These are phyloP conservation scores for Zaprionus tsacasi DNA, from an alignment of 1,140 invertebrate genomes.

Conservation along the genomic window DNA sequence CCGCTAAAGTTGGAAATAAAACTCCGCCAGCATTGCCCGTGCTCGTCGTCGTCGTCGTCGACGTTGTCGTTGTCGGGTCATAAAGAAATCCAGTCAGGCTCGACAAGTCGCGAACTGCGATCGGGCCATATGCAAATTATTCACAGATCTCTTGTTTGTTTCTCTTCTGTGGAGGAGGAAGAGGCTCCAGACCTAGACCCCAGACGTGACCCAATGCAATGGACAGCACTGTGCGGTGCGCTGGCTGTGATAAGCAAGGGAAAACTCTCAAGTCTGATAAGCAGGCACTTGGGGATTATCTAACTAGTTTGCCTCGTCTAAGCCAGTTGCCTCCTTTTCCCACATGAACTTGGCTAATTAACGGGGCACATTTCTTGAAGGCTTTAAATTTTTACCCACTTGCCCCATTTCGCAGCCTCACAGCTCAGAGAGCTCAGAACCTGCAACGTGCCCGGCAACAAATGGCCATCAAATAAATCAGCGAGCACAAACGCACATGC, in stretches of 20 bases:
- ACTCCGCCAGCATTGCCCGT: slow-evolving; percentile 34
- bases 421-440: slow-evolving; percentile 22
- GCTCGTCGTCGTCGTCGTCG: slow-evolving; percentile 8
- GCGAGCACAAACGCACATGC: slow-evolving; percentile 64
- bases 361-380: slow-evolving; percentile 34
- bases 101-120: slow-evolving; percentile 61
- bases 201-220: slow-evolving; percentile 25
- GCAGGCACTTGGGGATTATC: not conserved
- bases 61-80: slow-evolving; percentile 50
- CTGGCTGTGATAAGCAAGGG: not conserved
- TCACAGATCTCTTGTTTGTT: slow-evolving; percentile 11
- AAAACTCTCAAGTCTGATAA: not conserved
- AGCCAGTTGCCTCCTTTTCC: slow-evolving; percentile 30
- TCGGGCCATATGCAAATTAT: slow-evolving; percentile 74
- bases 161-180: not conserved
- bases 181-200: not conserved
- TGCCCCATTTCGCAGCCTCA: slow-evolving; percentile 58
- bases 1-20: slow-evolving; percentile 49
- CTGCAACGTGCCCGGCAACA: slow-evolving; percentile 61
- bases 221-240: slow-evolving; percentile 26
- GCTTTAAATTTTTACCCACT: slow-evolving; percentile 40
- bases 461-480: slow-evolving; percentile 78
- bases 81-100: slow-evolving; percentile 68
- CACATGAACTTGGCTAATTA: slow-evolving; percentile 59
- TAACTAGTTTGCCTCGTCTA: not conserved